These are phyloP conservation scores for Echinarachnius parma DNA, from an alignment of 53 echinoderm and acorn worm species.

Conservation along the genomic window DNA sequence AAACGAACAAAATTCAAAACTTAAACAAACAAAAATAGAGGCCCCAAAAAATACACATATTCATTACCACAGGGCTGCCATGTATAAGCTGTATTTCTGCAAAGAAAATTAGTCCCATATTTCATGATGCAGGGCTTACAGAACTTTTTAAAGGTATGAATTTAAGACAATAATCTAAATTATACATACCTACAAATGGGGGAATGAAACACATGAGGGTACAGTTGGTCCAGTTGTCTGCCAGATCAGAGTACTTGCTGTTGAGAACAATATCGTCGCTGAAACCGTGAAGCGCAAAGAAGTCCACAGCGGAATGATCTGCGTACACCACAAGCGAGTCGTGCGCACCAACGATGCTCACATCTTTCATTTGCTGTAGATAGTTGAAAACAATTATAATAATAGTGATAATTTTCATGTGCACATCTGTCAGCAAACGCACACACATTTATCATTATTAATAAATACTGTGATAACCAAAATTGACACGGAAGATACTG, in stretches of 20 bases:
- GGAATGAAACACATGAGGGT: slow-evolving; percentile 93
- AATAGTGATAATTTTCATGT: too few relatives aligned
- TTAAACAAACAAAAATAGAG: too few relatives aligned
- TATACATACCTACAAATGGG: slow-evolving; percentile 78
- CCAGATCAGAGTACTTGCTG: slow-evolving; percentile 93
- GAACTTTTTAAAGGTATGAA: not conserved
- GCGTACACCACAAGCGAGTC: slow-evolving; percentile 97
- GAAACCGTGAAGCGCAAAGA: slow-evolving; percentile 84
- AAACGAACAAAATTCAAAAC: too few relatives aligned
- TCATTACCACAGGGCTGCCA: too few relatives aligned
- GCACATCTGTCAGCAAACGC: too few relatives aligned
- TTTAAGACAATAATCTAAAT: not conserved
- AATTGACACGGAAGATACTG: too few relatives aligned
- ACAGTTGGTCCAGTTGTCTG: slow-evolving; percentile 99
- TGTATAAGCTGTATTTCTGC: too few relatives aligned
- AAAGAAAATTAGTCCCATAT: too few relatives aligned
- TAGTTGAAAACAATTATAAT: not conserved
- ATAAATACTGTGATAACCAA: too few relatives aligned
- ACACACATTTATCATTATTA: too few relatives aligned
- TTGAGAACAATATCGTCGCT: slow-evolving; percentile 95
- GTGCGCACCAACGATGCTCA: slow-evolving; percentile 68
- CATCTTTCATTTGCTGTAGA: slow-evolving; percentile 78
- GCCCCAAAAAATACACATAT: too few relatives aligned
- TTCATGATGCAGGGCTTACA: too few relatives aligned
- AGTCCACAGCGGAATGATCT: slow-evolving; percentile 86